A percentile compares a stretch with the other conserved stretches of the same genome.
phyloP scores from a whole-genome alignment of 2,797 vertebrate genomes.

The Poeciliopsis paucimaculata region DNA sequence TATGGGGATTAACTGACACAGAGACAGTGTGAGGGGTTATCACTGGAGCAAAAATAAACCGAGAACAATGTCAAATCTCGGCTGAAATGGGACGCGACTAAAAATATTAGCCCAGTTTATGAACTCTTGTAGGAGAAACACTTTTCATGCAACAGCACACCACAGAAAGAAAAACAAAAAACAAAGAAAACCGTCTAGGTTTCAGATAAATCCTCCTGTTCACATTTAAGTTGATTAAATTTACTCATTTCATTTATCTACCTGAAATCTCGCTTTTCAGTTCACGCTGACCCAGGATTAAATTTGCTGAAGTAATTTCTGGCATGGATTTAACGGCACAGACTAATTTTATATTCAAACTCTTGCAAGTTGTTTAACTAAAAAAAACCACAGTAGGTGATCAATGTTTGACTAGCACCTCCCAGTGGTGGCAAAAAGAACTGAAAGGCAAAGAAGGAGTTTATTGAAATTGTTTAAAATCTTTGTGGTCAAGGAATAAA shows the following conservation, averaged over 20 bases:
- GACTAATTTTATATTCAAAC: neutral
- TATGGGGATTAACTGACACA: neutral
- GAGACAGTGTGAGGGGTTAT: neutral
- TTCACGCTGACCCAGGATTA: neutral
- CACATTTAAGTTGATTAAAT: neutral
- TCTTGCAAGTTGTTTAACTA: neutral
- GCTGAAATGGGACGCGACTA: constrained; percentile 77
- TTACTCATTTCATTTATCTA: too few species aligned
- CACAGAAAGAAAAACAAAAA: neutral
- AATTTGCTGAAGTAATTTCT: neutral
- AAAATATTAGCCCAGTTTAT: constrained; percentile 83
- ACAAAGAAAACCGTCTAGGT: neutral
- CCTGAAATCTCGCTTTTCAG: neutral
- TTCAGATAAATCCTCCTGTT: neutral
- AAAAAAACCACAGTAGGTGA: neutral
- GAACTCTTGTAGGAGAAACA: constrained; percentile 45
- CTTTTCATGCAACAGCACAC: constrained; percentile 21
- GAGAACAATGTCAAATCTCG: constrained; percentile 64
- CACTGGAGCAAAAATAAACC: constrained; percentile 50
- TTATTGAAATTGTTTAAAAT: neutral
- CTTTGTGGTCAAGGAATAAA: neutral
- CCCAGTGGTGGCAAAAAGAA: constrained; percentile 45
- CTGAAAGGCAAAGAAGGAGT: neutral
- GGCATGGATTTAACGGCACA: neutral
- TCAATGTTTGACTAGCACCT: constrained; percentile 32